Conservation (phyloP, 2,888 invertebrate genomes). For the Amiota communis region DNA sequence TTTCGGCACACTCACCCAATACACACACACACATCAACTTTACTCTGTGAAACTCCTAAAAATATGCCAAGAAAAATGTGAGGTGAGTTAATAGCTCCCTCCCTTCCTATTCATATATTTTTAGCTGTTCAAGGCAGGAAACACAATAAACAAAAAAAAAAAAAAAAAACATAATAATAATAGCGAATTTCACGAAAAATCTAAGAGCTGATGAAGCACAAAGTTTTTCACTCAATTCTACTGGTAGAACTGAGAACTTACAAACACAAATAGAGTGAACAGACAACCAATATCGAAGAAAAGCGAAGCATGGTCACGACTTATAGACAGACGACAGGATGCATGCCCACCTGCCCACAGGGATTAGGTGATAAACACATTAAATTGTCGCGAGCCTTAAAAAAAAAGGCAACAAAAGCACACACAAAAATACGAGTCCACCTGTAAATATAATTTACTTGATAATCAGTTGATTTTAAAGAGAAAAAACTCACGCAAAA, state of each 20-base stretch:
- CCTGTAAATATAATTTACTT: too few relatives aligned
- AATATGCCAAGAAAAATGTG: conserved; percentile 45
- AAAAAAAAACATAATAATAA: too few relatives aligned
- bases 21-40: conserved; percentile 12
- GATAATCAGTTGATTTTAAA: too few relatives aligned
- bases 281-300: background rate
- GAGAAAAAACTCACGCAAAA: too few relatives aligned
- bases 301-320: background rate
- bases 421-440: too few relatives aligned
- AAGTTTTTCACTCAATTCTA: conserved; percentile 8
- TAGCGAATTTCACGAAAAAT: background rate
- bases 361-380: conserved; percentile 41
- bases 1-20: conserved; percentile 32
- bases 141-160: background rate
- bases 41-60: conserved; percentile 41
- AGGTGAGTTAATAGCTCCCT: background rate
- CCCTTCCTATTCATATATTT: too few relatives aligned
- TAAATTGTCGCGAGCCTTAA: background rate
- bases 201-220: conserved; percentile 18
- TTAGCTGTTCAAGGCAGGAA: conserved; percentile 18
- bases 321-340: background rate
- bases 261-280: too few relatives aligned
- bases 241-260: too few relatives aligned
- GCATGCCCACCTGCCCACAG: background rate
- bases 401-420: background rate